A percentile compares a stretch with the other conserved stretches of the same genome.
Conservation (phyloP, 2,888 invertebrate species). For the Dasysyrphus tricinctus region DNA sequence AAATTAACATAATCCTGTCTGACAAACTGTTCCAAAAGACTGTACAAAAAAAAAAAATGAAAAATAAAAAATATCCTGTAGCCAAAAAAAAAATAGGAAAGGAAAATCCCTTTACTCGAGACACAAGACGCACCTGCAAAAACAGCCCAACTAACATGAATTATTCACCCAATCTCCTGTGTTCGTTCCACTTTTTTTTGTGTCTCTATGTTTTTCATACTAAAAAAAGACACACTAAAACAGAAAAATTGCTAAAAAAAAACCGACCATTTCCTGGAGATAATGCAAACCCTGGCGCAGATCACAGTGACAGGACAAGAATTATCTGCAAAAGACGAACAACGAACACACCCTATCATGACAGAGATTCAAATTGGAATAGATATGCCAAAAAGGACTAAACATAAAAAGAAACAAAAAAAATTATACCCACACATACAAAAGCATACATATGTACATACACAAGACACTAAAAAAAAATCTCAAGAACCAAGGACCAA, state of each 20-base stretch:
- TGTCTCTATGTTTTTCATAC: neutral
- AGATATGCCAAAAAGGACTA: conserved; percentile 56
- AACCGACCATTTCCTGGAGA: conserved; percentile 62
- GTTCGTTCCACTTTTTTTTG: conserved; percentile 6
- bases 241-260: conserved; percentile 39
- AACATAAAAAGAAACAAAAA: conserved; percentile 17
- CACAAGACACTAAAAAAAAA: neutral
- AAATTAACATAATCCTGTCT: conserved; percentile 74
- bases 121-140: conserved; percentile 50
- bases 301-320: conserved; percentile 75
- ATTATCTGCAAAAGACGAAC: conserved; percentile 74
- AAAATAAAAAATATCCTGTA: conserved; percentile 13
- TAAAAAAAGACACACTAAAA: conserved; percentile 33
- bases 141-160: conserved; percentile 62
- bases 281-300: conserved; percentile 67
- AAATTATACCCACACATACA: neutral
- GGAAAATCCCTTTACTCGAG: conserved; percentile 36
- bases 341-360: conserved; percentile 72
- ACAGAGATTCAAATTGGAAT: conserved; percentile 74
- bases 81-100: conserved; percentile 40
- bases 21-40: conserved; percentile 68
- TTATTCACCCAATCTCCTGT: conserved; percentile 68
- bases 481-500: conserved; percentile 23
- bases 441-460: neutral
- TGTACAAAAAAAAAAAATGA: conserved; percentile 4